A percentile compares a stretch with the other conserved stretches of the same genome.
Evolutionary conservation across 2,113 vertebrate genomes (phyloP).

Genomic region (Lophius piscatorius): DNA sequence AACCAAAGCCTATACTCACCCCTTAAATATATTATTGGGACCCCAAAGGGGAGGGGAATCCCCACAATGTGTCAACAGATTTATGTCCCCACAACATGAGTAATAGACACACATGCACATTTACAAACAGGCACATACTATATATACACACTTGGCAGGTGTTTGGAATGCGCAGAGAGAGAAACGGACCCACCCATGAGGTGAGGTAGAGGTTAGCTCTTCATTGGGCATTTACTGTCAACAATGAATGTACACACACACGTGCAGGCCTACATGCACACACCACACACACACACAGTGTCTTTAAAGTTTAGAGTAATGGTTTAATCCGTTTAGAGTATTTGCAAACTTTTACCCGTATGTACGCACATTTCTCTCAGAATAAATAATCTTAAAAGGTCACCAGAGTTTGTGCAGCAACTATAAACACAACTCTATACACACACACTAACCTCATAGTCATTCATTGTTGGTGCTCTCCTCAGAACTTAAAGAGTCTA

Average conservation of each 20-base stretch:
- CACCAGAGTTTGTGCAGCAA: constrained; percentile 14
- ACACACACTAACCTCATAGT: constrained; percentile 19
- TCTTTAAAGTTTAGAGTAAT: constrained; percentile 25
- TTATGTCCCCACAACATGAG: too few relatives aligned
- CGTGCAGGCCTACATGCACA: constrained; percentile 19
- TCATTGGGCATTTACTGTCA: constrained; percentile 60
- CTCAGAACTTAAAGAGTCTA: constrained; percentile 12
- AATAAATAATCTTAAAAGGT: constrained; percentile 12
- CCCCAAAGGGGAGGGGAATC: too few relatives aligned
- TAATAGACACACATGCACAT: constrained; percentile 10
- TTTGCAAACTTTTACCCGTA: constrained; percentile 4
- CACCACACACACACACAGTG: constrained; percentile 29
- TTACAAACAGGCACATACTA: constrained; percentile 17
- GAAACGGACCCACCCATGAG: constrained; percentile 68
- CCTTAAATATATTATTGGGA: too few relatives aligned
- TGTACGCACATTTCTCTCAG: constrained; percentile 13
- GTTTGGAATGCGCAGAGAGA: constrained; percentile 59
- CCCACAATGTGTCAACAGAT: too few relatives aligned
- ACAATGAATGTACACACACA: constrained; percentile 31
- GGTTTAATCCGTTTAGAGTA: constrained; percentile 25
- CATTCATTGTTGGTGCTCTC: constrained; percentile 11
- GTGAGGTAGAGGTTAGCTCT: constrained; percentile 72
- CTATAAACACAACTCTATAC: constrained; percentile 24
- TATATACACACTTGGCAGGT: constrained; percentile 49
- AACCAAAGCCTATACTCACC: too few relatives aligned